These are phyloP conservation scores for Mesorhabditis spiculigera DNA, from an alignment of 2,888 invertebrate species.

Conservation along the genomic window DNA sequence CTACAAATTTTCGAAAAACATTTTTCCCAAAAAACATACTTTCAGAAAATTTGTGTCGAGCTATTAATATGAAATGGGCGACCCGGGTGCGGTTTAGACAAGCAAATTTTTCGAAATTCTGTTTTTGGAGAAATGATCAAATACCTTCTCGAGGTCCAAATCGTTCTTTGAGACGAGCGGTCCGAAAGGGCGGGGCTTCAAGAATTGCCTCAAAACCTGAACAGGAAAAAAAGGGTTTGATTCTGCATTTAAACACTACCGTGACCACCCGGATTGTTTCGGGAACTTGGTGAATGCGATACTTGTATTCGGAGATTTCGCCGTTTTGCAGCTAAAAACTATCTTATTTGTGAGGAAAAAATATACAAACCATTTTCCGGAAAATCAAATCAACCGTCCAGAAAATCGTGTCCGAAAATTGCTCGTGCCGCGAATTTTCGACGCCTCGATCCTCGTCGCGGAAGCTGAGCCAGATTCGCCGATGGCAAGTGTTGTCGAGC, in stretches of 20 bases:
- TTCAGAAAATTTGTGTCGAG: too few species aligned
- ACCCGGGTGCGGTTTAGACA: too few species aligned
- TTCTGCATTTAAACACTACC: constrained; percentile 13
- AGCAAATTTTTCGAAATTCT: too few species aligned
- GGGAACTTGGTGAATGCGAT: constrained; percentile 46
- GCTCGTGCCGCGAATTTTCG: constrained; percentile 43
- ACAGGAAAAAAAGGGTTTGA: neutral
- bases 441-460: constrained; percentile 20
- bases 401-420: constrained; percentile 53
- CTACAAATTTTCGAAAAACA: too few species aligned
- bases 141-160: constrained; percentile 29
- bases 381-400: constrained; percentile 50
- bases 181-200: constrained; percentile 39
- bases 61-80: too few species aligned
- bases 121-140: too few species aligned
- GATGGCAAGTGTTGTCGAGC: neutral
- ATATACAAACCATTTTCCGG: constrained; percentile 8
- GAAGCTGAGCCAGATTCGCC: constrained; percentile 27
- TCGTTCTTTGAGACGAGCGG: constrained; percentile 47
- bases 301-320: constrained; percentile 23
- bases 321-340: constrained; percentile 16
- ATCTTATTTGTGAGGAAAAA: too few species aligned
- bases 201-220: constrained; percentile 41
- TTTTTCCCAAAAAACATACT: too few species aligned
- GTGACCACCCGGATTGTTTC: constrained; percentile 49